A percentile compares a stretch with the other conserved stretches of the same genome.
Conservation (phyloP, 2,113 vertebrate species). For the Menidia beryllina region DNA sequence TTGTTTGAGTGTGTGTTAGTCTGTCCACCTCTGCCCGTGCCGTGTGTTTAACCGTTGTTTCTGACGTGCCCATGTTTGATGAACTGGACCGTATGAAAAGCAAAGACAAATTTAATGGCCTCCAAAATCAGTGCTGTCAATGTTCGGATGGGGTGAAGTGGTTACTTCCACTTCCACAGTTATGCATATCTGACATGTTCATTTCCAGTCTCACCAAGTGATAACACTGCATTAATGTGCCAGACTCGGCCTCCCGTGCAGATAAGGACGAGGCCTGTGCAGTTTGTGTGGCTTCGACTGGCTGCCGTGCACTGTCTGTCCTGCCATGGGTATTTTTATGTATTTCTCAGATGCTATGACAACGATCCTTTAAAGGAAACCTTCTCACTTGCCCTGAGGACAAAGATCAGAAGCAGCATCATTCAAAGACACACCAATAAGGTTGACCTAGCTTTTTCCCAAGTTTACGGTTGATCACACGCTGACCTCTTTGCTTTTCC, state of each 20-base stretch:
- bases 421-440: too few relatives aligned
- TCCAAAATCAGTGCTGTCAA: constrained; percentile 39
- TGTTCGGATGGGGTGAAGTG: constrained; percentile 58
- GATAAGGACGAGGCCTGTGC: neutral
- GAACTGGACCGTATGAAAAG: constrained; percentile 57
- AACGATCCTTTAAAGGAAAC: neutral
- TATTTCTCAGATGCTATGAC: neutral
- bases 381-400: constrained; percentile 12
- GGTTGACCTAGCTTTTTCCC: too few relatives aligned
- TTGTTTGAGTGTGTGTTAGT: constrained; percentile 8
- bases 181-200: constrained; percentile 42
- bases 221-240: constrained; percentile 38
- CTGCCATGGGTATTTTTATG: neutral
- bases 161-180: constrained; percentile 52
- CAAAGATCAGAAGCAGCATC: neutral
- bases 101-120: constrained; percentile 64
- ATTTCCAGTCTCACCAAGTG: constrained; percentile 25
- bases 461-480: too few relatives aligned
- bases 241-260: constrained; percentile 6
- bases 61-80: constrained; percentile 51
- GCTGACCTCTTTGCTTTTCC: too few relatives aligned
- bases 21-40: constrained; percentile 4
- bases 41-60: constrained; percentile 21
- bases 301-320: neutral
- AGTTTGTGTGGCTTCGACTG: neutral